Base-by-base conservation (phyloP, 2,113 vertebrate genomes). In the Chaetodon auriga region DNA sequence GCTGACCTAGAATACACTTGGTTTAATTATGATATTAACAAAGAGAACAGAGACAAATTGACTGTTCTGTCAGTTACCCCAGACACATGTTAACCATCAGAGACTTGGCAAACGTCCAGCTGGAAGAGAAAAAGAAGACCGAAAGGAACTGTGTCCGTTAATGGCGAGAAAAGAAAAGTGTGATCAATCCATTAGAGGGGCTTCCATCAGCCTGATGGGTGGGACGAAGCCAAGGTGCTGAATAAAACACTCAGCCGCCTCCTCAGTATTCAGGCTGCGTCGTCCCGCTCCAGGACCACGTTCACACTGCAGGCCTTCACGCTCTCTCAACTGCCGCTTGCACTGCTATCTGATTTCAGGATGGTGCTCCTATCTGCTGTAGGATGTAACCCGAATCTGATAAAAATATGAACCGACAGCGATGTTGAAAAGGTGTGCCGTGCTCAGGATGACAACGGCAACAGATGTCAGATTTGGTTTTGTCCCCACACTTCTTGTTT, bases 271-370 rank as follows among this genome's bases (percentile, higher is more conserved):
- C 83, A 70, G 77, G 15, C 30, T 0, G 51, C 75, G 11, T 77
- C 58, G 2, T 46, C 41, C 36, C 4, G 41, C 58, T 75, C 36
- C 19, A 7, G 53, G 81, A 70, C 71, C 81, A 54, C 72, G 64
- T 48, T 81, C 72, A 70, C 85, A 30, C 78, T 65, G 69, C 80
- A 61, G 83, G 81, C 71, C 81, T 81, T 57, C 77, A 51, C 54
- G 25, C 72, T 72, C 68, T 63, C 64, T 48, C 75, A 68, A 75
- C 43, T 16, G 78, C 58, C 55, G 62, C 73, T 71, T 21, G 13
- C 61, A 1, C 62, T n/a, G 43, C 18, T 25, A 63, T 69, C 71
- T 63, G 75, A 41, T 80, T 64, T 73, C 75, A 84, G 46, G 57
- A 63, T 0, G 75, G n/a, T 25, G 66, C 70, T 70, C 15, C 14